Conservation (phyloP, 2,113 vertebrate genomes). For the Dasypus novemcinctus region DNA sequence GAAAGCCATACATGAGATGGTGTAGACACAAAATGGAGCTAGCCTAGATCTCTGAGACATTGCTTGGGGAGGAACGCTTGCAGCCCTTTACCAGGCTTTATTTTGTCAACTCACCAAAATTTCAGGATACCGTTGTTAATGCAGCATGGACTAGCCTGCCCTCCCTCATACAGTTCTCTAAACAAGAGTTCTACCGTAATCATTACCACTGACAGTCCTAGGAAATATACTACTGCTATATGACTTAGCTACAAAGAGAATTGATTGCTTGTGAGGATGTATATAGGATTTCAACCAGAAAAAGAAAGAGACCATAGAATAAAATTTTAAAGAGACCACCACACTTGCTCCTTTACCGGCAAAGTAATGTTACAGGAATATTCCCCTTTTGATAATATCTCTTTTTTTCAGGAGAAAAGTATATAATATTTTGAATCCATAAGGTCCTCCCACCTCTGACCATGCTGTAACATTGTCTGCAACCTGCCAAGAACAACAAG, state of each 20-base stretch:
- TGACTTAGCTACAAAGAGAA: not conserved
- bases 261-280: not conserved
- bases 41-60: not conserved
- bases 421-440: not conserved
- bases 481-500: not conserved
- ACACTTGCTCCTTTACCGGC: not conserved
- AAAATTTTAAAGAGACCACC: not conserved
- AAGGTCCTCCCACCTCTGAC: not conserved
- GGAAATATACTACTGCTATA: not conserved
- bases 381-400: not conserved
- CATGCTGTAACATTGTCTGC: not conserved
- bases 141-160: not conserved
- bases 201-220: not conserved
- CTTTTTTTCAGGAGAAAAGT: not conserved
- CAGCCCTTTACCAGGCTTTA: not conserved
- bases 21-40: not conserved
- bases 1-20: not conserved
- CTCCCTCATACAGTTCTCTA: not conserved
- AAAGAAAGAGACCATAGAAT: not conserved
- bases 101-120: not conserved
- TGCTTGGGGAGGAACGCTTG: not conserved
- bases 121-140: not conserved
- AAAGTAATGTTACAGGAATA: not conserved
- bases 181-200: not conserved
- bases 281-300: not conserved